Base-by-base conservation (phyloP, 2,888 invertebrate genomes). In the Eilema griseolum region DNA sequence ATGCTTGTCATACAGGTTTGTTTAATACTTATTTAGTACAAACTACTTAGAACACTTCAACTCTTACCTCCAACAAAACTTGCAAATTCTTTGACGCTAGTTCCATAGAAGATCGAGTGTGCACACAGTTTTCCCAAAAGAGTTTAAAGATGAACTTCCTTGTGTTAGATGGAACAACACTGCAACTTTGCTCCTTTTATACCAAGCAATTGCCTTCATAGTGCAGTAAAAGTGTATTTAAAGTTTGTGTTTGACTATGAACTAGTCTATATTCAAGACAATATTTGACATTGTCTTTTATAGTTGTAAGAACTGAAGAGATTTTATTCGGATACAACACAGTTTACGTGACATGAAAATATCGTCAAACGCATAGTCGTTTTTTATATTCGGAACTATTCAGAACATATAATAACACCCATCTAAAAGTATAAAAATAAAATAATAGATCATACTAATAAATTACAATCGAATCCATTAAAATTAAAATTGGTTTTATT, bases 101-200 rank as follows among this genome's bases (percentile, higher is more conserved):
- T 61, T 72, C 59, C 71, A 69, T 72, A 66, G 24, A 69, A 73
- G 72, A 82, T 75, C 71, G 73, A 76, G 75, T 77, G 75, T 67
- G 77, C 70, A 71, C 75, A 79, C 76, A 76, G 75, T 78, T 80
- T 75, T 78, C 80, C 76, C 81, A 75, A 78, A 80, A 80, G 79
- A 84, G 78, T 83, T 79, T 68, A 65, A 75, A 78, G 70, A 71
- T 80, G 70, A 74, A 80, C 74, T 81, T 81, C 71, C 23, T 56
- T 66, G 67, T 71, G 70, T 69, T 72, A 69, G 62, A 70, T 62
- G 68, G 69, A 76, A 74, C 75, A 68, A 80, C 67, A 78, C 57
- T 57, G 67, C 24, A 74, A 77, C 69, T 73, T 73, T 70, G 28
- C 69, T 71, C 63, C 67, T 76, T 72, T 74, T 74, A 60, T 64